Evolutionary conservation across 1,140 invertebrate species (phyloP), one percentile per base, ranked within the genome.

Genomic region (Metopolophium dirhodum): DNA sequence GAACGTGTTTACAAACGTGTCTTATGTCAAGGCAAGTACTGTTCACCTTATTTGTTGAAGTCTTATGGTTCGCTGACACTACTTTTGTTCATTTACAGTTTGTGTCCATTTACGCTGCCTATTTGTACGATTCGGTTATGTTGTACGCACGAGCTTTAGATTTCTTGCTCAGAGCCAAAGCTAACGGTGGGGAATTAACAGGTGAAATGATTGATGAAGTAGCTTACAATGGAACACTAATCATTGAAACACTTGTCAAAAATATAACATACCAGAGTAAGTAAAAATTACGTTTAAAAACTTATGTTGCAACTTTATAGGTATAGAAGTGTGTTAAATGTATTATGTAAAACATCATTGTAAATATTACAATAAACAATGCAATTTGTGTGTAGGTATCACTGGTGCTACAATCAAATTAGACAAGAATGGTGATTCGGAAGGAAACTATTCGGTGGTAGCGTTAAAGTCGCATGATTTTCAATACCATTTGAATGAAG

Each of bases 391-490:
- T 95, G 20, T 94, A 99, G 98, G 98, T 96, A 97, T 99, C 82
- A 98, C 98, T 68, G 99, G 99, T 18, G 97, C 98, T 94, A 97
- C 96, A 61, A 99, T 99, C 92, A 97, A 98, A 94, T 96, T 99
- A 89, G 98, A 99, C 95, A 96, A 97, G 94, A 97, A 98, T 94
- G 99, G 99, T 35, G 98, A 99, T 95, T 99, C 99, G 0, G 98
- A 99, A 95, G 99, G 99, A 6, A 99, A 99, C 95, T 99, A 99
- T 95, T 99, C 99, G 0, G 97, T 99, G 57, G 95, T 99, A 41
- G 97, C 98, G 1, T 96, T 97, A 94, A 97, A 97, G 94, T 95
- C 96, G 83, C 94, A 95, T 68, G 95, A 93, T 51, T 49, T 45
- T 83, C 68, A 47, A 91, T 92, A 93, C 35, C 54, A 93, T 26